Percentiles rank a stretch among this genome's conserved stretches.
phyloP scores from a whole-genome alignment of 2,113 vertebrate genomes.

The Perca flavescens region DNA sequence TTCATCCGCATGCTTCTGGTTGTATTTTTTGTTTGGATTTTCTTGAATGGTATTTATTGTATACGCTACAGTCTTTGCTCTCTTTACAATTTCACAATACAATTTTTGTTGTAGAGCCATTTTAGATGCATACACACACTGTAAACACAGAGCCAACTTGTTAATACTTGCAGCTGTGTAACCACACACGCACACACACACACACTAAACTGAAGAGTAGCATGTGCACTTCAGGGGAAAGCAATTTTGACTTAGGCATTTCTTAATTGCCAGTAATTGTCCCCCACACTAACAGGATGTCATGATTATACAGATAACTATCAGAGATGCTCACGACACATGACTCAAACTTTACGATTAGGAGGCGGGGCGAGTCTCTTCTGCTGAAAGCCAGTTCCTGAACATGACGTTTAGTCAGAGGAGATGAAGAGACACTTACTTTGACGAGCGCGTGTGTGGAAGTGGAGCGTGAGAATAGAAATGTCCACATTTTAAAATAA shows the following conservation, averaged over 20 bases:
- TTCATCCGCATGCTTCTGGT: neutral
- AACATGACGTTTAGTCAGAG: slow-evolving; percentile 19
- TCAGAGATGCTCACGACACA: slow-evolving; percentile 1
- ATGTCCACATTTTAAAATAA: slow-evolving; percentile 57
- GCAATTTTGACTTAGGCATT: neutral
- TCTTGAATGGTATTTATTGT: neutral
- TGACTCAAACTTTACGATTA: slow-evolving; percentile 22
- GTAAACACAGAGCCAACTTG: neutral
- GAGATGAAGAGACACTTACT: slow-evolving; percentile 37
- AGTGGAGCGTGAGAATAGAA: slow-evolving; percentile 39
- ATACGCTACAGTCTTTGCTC: neutral
- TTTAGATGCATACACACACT: too few relatives aligned
- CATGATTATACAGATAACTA: neutral
- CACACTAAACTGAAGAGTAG: neutral
- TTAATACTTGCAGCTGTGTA: slow-evolving; percentile 1
- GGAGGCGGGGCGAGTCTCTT: neutral
- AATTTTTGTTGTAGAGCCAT: too few relatives aligned
- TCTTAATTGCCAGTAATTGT: neutral
- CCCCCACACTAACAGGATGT: neutral
- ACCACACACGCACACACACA: neutral
- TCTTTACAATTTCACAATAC: neutral
- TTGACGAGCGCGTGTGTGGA: neutral
- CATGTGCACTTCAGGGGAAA: slow-evolving; percentile 10
- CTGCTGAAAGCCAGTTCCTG: slow-evolving; percentile 12
- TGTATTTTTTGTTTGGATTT: neutral